Evolutionary conservation across 2,888 invertebrate genomes (phyloP).

Genomic region (Tipula vernalis): DNA sequence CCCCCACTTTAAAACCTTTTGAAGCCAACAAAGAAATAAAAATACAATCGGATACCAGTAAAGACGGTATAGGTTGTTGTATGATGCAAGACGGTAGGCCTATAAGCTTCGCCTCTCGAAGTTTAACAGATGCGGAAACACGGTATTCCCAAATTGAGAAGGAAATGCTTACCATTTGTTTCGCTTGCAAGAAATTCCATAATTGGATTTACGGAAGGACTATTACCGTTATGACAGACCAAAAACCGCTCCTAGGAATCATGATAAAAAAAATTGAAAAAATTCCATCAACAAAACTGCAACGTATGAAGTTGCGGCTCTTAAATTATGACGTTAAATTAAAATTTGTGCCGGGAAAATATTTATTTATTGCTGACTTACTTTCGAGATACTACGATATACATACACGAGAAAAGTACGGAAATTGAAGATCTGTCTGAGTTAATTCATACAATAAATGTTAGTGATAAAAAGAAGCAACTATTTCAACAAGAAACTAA

Average conservation of each 20-base stretch:
- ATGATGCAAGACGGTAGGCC: neutral
- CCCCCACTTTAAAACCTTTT: constrained; percentile 13
- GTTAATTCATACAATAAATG: constrained; percentile 17
- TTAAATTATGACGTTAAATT: constrained; percentile 13
- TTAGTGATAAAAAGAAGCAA: constrained; percentile 15
- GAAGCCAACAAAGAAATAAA: constrained; percentile 14
- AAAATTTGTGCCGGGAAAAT: neutral
- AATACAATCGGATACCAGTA: neutral
- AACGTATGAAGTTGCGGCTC: no score
- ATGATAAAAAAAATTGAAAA: no score
- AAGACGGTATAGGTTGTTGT: constrained; percentile 13
- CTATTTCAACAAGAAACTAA: no score
- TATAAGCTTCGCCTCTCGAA: neutral
- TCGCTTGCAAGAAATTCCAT: constrained; percentile 14
- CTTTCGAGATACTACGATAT: no score
- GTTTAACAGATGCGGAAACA: constrained; percentile 14
- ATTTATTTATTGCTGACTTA: no score
- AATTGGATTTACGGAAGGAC: no score
- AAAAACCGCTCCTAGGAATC: no score
- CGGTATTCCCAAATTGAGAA: neutral
- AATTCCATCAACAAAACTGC: no score
- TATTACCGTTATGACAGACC: no score
- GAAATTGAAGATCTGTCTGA: constrained; percentile 14
- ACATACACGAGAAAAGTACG: no score
- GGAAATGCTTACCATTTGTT: neutral